Evolutionary conservation across 2,797 vertebrate species (phyloP).

Genomic region (Sebastes matsubarae): DNA sequence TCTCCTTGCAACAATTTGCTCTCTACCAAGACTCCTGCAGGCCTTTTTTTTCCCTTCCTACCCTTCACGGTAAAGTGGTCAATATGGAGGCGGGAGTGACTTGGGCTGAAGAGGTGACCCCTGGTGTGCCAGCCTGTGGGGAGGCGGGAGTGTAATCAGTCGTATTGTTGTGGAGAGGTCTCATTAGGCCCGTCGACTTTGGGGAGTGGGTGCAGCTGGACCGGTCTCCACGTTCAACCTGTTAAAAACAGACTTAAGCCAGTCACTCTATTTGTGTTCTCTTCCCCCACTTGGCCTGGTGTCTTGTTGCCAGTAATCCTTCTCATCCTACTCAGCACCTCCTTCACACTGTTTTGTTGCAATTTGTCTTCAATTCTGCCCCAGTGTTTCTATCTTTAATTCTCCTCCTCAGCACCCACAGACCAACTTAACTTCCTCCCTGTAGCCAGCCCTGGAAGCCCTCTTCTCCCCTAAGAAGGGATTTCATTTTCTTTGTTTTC

Average conservation of each 20-base stretch:
- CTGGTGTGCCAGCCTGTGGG: slow-evolving; percentile 10
- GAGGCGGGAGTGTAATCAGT: slow-evolving; percentile 50
- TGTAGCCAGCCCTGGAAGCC: slow-evolving; percentile 21
- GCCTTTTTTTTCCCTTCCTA: background rate
- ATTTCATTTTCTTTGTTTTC: slow-evolving; percentile 59
- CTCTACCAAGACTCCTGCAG: slow-evolving; percentile 15
- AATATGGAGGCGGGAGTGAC: slow-evolving; percentile 23
- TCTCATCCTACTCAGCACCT: slow-evolving; percentile 62
- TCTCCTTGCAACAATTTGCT: slow-evolving; percentile 23
- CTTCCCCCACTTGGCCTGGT: slow-evolving; percentile 41
- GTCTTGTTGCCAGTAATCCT: slow-evolving; percentile 57
- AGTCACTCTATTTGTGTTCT: slow-evolving; percentile 56
- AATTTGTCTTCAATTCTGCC: slow-evolving; percentile 54
- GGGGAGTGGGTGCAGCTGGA: slow-evolving; percentile 46
- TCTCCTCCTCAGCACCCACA: slow-evolving; percentile 33
- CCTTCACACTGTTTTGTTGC: slow-evolving; percentile 65
- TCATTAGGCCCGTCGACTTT: slow-evolving; percentile 41
- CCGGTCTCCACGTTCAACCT: slow-evolving; percentile 27
- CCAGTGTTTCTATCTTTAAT: slow-evolving; percentile 53
- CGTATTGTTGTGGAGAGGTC: slow-evolving; percentile 39
- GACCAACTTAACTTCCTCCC: slow-evolving; percentile 38
- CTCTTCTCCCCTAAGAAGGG: slow-evolving; percentile 20
- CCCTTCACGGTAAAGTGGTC: slow-evolving; percentile 45
- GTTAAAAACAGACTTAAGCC: slow-evolving; percentile 41
- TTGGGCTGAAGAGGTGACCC: slow-evolving; percentile 27